These are phyloP conservation scores for Protophormia terraenovae DNA, from an alignment of 2,888 invertebrate species.

Conservation along the genomic window DNA sequence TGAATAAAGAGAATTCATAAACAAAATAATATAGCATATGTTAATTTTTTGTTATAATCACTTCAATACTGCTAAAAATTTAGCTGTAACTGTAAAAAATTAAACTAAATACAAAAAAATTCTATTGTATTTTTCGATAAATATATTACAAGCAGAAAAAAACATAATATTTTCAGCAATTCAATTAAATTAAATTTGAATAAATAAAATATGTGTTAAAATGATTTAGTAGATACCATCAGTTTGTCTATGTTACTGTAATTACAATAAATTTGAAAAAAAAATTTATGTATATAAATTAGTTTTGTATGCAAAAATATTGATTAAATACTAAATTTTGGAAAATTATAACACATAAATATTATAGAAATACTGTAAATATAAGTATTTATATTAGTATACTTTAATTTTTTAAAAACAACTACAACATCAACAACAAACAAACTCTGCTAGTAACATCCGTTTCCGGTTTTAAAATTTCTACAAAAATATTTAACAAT, in stretches of 20 bases:
- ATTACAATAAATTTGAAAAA: not conserved
- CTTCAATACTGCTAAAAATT: not conserved
- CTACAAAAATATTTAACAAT: not conserved
- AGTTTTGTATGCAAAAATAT: no score
- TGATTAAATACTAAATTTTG: no score
- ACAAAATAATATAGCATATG: no score
- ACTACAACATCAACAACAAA: not conserved
- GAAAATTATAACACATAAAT: no score
- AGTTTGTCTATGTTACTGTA: not conserved
- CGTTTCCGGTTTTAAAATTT: constrained; percentile 64
- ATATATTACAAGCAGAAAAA: not conserved
- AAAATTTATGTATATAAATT: not conserved
- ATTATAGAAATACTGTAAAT: no score
- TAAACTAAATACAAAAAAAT: not conserved
- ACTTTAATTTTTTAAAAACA: not conserved
- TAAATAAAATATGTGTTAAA: constrained; percentile 45
- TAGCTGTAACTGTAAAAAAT: not conserved
- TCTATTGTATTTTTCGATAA: not conserved
- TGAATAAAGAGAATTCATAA: no score
- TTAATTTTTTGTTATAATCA: no score
- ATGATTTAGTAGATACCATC: constrained; percentile 3
- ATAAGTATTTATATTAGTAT: no score
- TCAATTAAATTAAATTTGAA: constrained; percentile 60
- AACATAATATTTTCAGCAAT: not conserved
- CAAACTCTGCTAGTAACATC: constrained; percentile 21